Percentiles rank a stretch among this genome's conserved stretches.
These are phyloP conservation scores for Labeo calbasu DNA, from an alignment of 2,797 vertebrate species.

Conservation along the genomic window DNA sequence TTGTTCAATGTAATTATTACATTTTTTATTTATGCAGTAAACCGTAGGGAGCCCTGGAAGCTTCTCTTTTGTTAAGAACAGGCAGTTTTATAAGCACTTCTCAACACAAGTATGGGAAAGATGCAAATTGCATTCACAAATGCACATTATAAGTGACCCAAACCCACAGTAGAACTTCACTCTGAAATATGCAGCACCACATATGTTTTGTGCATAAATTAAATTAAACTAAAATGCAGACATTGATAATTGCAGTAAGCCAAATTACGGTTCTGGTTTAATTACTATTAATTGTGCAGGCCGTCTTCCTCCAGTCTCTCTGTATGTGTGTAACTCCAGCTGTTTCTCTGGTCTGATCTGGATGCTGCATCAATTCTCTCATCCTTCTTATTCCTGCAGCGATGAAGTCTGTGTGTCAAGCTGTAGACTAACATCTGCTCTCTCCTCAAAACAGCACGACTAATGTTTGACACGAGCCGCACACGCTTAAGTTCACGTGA, in stretches of 20 bases:
- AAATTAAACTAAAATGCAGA: background rate
- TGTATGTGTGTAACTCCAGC: conserved; percentile 46
- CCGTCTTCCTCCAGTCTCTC: conserved; percentile 3
- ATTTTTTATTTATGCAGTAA: background rate
- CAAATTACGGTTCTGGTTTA: background rate
- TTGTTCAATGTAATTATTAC: background rate
- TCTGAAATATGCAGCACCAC: too few relatives aligned
- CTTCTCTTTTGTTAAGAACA: background rate
- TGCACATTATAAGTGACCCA: background rate
- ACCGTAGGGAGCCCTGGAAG: background rate
- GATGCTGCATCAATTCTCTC: conserved; percentile 26
- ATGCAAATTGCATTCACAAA: background rate
- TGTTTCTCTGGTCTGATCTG: conserved; percentile 31
- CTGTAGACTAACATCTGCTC: conserved; percentile 6
- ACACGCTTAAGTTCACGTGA: background rate
- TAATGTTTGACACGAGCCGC: background rate
- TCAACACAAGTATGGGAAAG: background rate
- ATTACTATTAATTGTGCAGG: background rate
- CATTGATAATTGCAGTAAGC: background rate
- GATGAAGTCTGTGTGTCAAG: background rate
- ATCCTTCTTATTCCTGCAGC: conserved; percentile 32
- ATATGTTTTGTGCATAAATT: background rate
- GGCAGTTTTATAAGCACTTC: background rate
- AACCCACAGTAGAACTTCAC: background rate
- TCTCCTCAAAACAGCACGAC: background rate